Conservation (phyloP, 2,113 vertebrate genomes). For the Eubucco bourcierii region DNA sequence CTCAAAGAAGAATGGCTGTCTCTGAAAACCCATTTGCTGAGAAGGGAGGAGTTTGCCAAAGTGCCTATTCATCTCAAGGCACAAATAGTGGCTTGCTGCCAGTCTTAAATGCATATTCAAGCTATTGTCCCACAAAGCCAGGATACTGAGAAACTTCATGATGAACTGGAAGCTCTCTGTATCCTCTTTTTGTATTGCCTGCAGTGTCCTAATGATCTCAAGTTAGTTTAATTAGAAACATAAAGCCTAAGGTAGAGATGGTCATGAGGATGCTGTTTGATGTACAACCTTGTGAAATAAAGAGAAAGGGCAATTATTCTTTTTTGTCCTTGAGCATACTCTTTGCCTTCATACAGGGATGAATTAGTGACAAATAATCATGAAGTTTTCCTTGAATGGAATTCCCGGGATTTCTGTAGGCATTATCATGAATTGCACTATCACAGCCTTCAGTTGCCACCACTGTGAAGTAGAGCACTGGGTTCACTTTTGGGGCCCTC, state of each 20-base stretch:
- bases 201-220: background rate
- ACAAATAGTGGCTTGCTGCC: background rate
- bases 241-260: background rate
- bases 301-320: background rate
- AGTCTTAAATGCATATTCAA: background rate
- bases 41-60: conserved; percentile 24
- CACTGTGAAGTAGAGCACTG: background rate
- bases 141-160: background rate
- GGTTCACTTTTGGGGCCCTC: too few relatives aligned
- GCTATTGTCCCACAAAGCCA: background rate
- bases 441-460: conserved; percentile 25
- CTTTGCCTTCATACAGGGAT: background rate
- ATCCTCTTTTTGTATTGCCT: background rate
- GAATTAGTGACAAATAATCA: conserved; percentile 25
- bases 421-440: background rate
- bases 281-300: background rate
- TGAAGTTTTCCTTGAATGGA: conserved; percentile 22
- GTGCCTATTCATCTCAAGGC: background rate
- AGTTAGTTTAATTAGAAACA: background rate
- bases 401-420: background rate
- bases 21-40: background rate
- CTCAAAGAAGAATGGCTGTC: background rate
- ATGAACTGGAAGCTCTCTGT: background rate
- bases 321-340: background rate
- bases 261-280: background rate